These are phyloP conservation scores for Drosophila nigricruria DNA, from an alignment of 2,888 invertebrate genomes.

Conservation along the genomic window DNA sequence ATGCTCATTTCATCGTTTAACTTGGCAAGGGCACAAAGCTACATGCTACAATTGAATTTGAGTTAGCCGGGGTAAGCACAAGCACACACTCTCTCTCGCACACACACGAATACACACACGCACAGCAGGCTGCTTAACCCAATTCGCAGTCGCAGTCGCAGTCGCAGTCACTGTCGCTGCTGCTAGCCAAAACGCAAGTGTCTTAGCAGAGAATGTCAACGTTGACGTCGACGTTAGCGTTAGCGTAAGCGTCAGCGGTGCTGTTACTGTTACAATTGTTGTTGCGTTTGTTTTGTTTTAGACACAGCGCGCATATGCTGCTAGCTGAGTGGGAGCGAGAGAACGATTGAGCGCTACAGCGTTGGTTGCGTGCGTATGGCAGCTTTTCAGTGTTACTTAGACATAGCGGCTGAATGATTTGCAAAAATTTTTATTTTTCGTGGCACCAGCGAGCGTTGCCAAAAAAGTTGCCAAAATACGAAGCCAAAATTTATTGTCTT, in stretches of 20 bases:
- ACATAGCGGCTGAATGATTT: conserved; percentile 59
- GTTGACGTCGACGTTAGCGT: conserved; percentile 14
- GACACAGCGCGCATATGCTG: conserved; percentile 22
- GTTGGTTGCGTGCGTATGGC: conserved; percentile 59
- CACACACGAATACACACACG: conserved; percentile 16
- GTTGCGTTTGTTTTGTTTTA: conserved; percentile 49
- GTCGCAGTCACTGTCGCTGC: conserved; percentile 3
- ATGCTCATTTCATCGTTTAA: conserved; percentile 79
- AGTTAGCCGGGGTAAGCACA: conserved; percentile 64
- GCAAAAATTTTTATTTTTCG: conserved; percentile 30
- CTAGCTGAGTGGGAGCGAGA: conserved; percentile 1
- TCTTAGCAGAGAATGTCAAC: conserved; percentile 46
- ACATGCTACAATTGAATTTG: conserved; percentile 76
- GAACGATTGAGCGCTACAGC: conserved; percentile 1
- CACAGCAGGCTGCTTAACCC: conserved; percentile 72
- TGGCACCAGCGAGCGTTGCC: conserved; percentile 39
- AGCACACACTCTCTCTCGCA: conserved; percentile 28
- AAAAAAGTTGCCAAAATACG: not conserved
- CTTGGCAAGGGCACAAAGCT: conserved; percentile 74
- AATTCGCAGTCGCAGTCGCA: conserved; percentile 53
- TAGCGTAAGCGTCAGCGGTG: conserved; percentile 11
- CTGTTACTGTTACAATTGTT: conserved; percentile 25
- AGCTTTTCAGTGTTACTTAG: conserved; percentile 60
- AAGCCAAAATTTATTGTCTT: not conserved
- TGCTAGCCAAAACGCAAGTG: conserved; percentile 56